Evolutionary conservation across 2,113 vertebrate genomes (phyloP).

Genomic region (Cryptomyrus ogoouensis): DNA sequence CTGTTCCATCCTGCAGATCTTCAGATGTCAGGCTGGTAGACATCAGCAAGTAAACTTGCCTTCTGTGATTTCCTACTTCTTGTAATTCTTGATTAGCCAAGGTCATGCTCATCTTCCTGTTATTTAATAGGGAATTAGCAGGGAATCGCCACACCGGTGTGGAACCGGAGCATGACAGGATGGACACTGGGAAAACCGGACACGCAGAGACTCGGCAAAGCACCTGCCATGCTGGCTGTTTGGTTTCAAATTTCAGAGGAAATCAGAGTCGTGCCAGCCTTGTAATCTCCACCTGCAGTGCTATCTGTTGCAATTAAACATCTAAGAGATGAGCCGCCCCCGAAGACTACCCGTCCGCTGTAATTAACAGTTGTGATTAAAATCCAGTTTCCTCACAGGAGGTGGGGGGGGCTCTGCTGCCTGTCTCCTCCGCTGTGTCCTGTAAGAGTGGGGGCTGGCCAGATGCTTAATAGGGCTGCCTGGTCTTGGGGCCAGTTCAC

Average conservation of each 20-base stretch:
- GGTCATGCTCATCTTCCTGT: neutral
- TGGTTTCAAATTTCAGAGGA: neutral
- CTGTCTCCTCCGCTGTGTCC: neutral
- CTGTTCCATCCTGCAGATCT: neutral
- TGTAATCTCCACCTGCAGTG: neutral
- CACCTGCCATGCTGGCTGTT: neutral
- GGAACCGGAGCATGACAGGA: neutral
- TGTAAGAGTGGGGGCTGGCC: neutral
- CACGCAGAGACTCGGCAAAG: neutral
- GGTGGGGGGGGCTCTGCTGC: neutral
- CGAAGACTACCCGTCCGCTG: neutral
- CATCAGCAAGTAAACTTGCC: neutral
- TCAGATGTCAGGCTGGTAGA: neutral
- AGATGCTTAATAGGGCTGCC: slow-evolving; percentile 12
- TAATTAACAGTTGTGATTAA: slow-evolving; percentile 6
- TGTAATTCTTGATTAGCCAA: neutral
- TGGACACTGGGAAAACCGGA: neutral
- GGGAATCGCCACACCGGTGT: neutral
- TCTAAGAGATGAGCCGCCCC: neutral
- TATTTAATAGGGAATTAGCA: neutral
- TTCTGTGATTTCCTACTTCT: neutral
- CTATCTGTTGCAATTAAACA: slow-evolving; percentile 10
- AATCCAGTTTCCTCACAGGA: neutral
- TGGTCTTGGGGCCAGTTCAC: neutral
- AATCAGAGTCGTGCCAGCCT: neutral